Conservation (phyloP, 2,888 invertebrate species). For the Coelopa pilipes region DNA sequence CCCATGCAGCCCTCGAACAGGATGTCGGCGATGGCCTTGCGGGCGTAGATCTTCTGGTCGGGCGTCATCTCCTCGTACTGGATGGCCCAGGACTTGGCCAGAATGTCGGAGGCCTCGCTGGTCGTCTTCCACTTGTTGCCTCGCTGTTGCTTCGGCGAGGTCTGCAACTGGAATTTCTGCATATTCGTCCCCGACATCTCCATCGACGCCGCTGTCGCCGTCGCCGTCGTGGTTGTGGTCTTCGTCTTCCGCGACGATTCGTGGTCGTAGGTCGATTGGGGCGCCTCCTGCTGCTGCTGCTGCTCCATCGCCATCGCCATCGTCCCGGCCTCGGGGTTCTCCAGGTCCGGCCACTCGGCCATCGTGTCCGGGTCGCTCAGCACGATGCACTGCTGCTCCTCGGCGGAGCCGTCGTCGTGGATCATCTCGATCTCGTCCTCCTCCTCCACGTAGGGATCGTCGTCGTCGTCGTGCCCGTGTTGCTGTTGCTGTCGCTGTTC, state of each 20-base stretch:
- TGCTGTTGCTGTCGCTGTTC: no score
- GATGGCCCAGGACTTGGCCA: constrained; percentile 60
- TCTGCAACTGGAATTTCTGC: neutral
- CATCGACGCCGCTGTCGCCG: no score
- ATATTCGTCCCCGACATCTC: no score
- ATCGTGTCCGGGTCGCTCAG: neutral
- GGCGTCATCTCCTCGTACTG: constrained; percentile 58
- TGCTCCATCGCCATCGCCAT: neutral
- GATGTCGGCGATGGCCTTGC: constrained; percentile 60
- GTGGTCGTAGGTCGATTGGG: neutral
- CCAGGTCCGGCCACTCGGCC: neutral
- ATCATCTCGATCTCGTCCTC: neutral
- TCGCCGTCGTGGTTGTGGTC: no score
- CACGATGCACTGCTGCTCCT: neutral
- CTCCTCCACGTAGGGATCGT: neutral
- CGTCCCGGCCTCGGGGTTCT: neutral
- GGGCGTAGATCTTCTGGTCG: constrained; percentile 56
- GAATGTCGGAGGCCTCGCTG: constrained; percentile 51
- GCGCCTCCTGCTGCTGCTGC: neutral
- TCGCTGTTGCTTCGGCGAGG: no score
- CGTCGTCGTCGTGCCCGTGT: no score
- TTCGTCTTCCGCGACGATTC: no score
- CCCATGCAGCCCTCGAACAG: constrained; percentile 61
- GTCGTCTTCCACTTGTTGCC: neutral
- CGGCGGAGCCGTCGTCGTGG: neutral